A percentile compares a stretch with the other conserved stretches of the same genome.
Conservation (phyloP, 2,888 invertebrate genomes). For the Pristionchus arcanus region DNA sequence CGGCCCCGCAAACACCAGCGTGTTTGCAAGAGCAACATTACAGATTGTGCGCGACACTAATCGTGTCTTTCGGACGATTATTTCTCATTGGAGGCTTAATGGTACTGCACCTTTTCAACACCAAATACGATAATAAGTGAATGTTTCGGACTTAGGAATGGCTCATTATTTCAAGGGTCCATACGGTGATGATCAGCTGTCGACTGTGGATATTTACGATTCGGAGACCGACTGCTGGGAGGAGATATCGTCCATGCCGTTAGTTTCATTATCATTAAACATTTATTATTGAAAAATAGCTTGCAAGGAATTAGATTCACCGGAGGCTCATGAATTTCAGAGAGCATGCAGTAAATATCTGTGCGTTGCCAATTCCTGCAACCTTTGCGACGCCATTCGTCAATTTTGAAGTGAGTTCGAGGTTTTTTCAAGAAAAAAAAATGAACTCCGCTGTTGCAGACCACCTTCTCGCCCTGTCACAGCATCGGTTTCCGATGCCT, state of each 20-base stretch:
- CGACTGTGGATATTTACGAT: background rate
- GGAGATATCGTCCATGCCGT: background rate
- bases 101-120: too few relatives aligned
- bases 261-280: background rate
- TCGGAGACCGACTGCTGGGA: background rate
- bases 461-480: background rate
- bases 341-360: background rate
- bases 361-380: background rate
- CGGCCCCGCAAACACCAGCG: too few relatives aligned
- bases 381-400: background rate
- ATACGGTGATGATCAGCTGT: accelerated
- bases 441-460: background rate
- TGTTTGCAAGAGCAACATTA: too few relatives aligned
- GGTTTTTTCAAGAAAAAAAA: too few relatives aligned
- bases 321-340: background rate
- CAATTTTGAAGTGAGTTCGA: background rate
- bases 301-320: too few relatives aligned
- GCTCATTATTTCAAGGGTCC: too few relatives aligned
- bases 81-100: background rate
- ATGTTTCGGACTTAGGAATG: too few relatives aligned
- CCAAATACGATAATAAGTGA: too few relatives aligned
- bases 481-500: background rate
- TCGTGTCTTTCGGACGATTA: background rate
- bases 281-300: too few relatives aligned
- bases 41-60: background rate